Base-by-base conservation (phyloP, 1,140 invertebrate species). In the Zaprionus inermis region DNA sequence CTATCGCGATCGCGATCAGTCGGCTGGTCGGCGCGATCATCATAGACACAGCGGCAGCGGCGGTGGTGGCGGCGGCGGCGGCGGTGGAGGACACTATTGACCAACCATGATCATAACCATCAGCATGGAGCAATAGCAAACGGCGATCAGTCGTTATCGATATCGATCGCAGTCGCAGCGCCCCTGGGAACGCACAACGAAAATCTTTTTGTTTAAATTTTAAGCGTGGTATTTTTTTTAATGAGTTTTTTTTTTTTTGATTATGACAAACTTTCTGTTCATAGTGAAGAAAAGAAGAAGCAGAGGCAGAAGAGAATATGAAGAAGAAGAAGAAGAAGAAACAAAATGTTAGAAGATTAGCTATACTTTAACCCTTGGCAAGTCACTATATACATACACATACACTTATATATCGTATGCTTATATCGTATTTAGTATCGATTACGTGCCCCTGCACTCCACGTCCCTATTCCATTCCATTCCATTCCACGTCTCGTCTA, bases 41-140 rank as follows among this genome's bases (percentile, higher is more conserved):
- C 91, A 92, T 58, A 79, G 92, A 60, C 91, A 92, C 20, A 92
- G 81, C 56, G 89, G 78, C 5, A 74, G 74, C 20, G 76, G 66
- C 5, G 73, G 72, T 12, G 80, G 80, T 9, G 72, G 67, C 30
- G 75, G 54, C n/a, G 81, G 75, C 28, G 89, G 76, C 3, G 77
- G 61, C 36, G 68, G 71, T 22, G 83, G 79, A 65, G 91, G 83
- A 78, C 91, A 92, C 74, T 92, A 92, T 92, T 92, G 91, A 92
- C 92, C 86, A 79, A 91, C 86, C 67, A 92, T 92, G 91, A 85
- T 92, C 58, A 92, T 92, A 20, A 92, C 91, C 79, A 92, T 92
- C 67, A 92, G 92, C 67, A 78, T 92, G 78, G 91, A 91, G 79
- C 82, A 91, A 79, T 86, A 86, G 73, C 73, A 75, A 52, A 16